Evolutionary conservation across 2,888 invertebrate species (phyloP).

Genomic region (Tetrapedia diversipes): DNA sequence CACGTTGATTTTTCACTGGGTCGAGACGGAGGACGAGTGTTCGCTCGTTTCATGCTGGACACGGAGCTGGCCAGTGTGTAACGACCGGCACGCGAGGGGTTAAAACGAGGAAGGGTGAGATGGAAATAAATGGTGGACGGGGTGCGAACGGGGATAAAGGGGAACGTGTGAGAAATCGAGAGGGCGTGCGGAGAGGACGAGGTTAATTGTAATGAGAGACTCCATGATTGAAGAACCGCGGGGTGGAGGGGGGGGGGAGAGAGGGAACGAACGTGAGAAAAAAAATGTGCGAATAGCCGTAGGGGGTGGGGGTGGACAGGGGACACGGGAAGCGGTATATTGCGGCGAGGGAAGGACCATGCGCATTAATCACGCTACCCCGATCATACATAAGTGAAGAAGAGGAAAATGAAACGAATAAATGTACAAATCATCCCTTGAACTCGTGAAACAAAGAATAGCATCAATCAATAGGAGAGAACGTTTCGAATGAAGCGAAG

Average conservation of each 20-base stretch:
- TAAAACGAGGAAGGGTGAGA: neutral
- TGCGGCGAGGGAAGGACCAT: no score
- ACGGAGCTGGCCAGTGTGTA: constrained; percentile 55
- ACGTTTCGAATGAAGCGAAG: neutral
- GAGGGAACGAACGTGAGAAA: neutral
- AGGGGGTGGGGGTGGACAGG: neutral
- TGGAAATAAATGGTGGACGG: neutral
- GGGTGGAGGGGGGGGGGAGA: neutral
- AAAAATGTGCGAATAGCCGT: neutral
- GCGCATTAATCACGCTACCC: neutral
- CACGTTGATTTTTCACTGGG: constrained; percentile 11
- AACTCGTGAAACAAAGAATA: neutral
- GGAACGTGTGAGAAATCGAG: constrained; percentile 37
- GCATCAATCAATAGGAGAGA: neutral
- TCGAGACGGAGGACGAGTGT: constrained; percentile 33
- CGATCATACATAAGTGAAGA: neutral
- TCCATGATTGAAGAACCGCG: neutral
- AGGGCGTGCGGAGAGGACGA: neutral
- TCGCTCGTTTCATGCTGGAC: constrained; percentile 58
- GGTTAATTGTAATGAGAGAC: constrained; percentile 22
- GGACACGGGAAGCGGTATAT: neutral
- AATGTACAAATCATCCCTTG: neutral
- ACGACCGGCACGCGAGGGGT: constrained; percentile 50
- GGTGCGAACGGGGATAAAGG: neutral
- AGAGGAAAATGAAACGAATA: neutral